A percentile compares a stretch with the other conserved stretches of the same genome.
Conservation (phyloP, 2,113 vertebrate species). For the Marmota flaviventris region DNA sequence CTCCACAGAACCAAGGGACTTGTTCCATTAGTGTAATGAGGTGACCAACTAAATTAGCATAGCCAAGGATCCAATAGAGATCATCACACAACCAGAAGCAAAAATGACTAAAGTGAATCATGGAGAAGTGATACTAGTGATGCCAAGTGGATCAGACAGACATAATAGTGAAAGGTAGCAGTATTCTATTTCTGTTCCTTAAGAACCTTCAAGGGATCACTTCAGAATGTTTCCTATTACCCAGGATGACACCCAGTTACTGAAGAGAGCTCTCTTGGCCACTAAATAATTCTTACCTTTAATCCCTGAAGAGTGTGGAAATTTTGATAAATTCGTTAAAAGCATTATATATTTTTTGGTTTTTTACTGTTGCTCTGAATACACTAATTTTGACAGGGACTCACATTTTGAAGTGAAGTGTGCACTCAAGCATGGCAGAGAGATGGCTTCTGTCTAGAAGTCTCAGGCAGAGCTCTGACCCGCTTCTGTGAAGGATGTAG, state of each 20-base stretch:
- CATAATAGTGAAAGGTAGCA: not conserved
- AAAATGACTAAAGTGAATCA: not conserved
- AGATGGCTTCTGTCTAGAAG: not conserved
- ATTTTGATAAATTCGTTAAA: constrained; percentile 58
- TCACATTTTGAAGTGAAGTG: not conserved
- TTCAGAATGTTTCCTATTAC: constrained; percentile 16
- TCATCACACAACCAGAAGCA: constrained; percentile 9
- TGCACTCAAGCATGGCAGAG: not conserved
- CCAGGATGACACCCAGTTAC: not conserved
- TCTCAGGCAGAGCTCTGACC: constrained; percentile 23
- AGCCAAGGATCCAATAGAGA: not conserved
- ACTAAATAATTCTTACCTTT: not conserved
- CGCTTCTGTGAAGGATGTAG: not conserved
- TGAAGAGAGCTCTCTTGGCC: constrained; percentile 40
- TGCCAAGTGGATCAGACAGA: constrained; percentile 21
- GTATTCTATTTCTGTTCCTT: constrained; percentile 53
- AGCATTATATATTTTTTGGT: not conserved
- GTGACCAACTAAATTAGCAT: not conserved
- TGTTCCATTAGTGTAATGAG: not conserved
- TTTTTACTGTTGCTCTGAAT: constrained; percentile 2
- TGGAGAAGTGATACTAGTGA: not conserved
- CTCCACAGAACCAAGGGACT: not conserved
- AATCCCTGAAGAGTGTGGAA: constrained; percentile 17
- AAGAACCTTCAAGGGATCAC: constrained; percentile 25
- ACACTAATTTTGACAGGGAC: not conserved